Base-by-base conservation (phyloP, 2,888 invertebrate species). In the Drosophila longiperda region DNA sequence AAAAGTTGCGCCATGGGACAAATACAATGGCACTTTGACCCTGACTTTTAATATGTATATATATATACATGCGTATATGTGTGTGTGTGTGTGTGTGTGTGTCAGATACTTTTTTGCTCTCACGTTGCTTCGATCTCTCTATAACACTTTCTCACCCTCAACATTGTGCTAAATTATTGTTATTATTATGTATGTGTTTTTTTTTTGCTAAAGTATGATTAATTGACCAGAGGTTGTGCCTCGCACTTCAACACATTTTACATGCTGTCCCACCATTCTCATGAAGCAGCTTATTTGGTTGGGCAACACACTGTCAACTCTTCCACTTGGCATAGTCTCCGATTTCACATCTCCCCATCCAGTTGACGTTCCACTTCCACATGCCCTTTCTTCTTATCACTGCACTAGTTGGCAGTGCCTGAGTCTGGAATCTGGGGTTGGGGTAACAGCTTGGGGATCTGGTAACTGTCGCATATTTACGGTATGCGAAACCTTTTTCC, bases 1-100 rank as follows among this genome's bases (percentile, higher is more conserved):
- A 67, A 62, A 76, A 72, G 73, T 76, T 76, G 76, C 76, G 77
- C 77, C 77, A 77, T 76, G 67, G 64, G 67, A 67, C 73, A 67
- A 76, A 78, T 72, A 87, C 84, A 85, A 85, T 83, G 78, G 81
- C 89, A 80, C 81, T 85, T 87, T 87, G 84, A 85, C 84, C 84
- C 84, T 85, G 84, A 85, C 88, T 85, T 85, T 85, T 81, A 80
- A 87, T 85, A 76, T 82, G 15, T 45, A 45, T 40, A 40, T 40
- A 38, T 38, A 38, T 33, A 12, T 34, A 5, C n/a, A n/a, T n/a
- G n/a, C n/a, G 23, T 34, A 0, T 12, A 0, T 34, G 36, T 4
- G 12, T 34, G 12, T 12, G 34, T 17, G 20, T 20, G 42, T 42
- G 42, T 20, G 20, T 20, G 20, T 20, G 23, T 23, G 15, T 23